Conservation (phyloP, 2,797 vertebrate genomes). For the Thripadectes ignobilis region DNA sequence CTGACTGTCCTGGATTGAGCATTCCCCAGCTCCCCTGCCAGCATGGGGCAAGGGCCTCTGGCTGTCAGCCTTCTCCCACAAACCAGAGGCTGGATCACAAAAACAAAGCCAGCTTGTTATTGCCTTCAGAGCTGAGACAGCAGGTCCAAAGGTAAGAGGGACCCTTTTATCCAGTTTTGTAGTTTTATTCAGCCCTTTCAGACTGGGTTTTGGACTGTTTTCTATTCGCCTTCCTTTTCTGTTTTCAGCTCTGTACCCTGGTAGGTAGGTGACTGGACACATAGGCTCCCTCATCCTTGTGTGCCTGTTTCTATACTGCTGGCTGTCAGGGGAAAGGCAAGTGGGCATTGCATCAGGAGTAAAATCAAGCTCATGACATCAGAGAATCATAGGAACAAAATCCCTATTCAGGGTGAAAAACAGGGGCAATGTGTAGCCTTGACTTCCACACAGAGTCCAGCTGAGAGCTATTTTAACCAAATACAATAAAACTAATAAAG, state of each 20-base stretch:
- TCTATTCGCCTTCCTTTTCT: background rate
- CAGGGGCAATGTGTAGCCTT: background rate
- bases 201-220: background rate
- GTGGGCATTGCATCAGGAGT: background rate
- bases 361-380: background rate
- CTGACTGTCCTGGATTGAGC: background rate
- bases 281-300: background rate
- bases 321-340: background rate
- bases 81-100: background rate
- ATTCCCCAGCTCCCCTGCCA: background rate
- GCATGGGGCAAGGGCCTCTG: background rate
- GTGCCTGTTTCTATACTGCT: background rate
- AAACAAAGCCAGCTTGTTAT: conserved; percentile 30
- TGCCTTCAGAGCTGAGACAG: background rate
- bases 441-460: background rate
- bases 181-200: background rate
- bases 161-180: background rate
- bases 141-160: background rate
- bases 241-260: background rate
- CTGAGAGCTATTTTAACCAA: background rate
- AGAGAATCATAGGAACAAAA: background rate
- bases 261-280: background rate
- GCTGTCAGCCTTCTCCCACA: background rate
- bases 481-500: conserved; percentile 13
- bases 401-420: conserved; percentile 30